Conservation (phyloP, 2,888 invertebrate species). For the Liodrosophila aerea region DNA sequence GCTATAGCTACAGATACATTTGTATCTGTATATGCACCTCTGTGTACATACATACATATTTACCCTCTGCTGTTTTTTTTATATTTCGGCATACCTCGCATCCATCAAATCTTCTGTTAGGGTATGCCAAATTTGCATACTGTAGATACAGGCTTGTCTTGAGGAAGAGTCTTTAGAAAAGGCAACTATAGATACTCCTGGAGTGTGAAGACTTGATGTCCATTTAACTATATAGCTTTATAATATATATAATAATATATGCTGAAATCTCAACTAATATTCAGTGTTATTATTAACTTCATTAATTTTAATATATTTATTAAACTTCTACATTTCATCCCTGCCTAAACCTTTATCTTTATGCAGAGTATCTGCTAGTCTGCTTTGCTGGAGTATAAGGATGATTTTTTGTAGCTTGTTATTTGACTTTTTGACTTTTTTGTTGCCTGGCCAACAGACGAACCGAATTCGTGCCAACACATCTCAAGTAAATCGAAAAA, state of each 20-base stretch:
- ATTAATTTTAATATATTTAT: not conserved
- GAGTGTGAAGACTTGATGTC: no score
- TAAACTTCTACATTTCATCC: not conserved
- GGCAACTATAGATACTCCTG: no score
- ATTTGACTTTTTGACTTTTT: constrained; percentile 64
- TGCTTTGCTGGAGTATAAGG: not conserved
- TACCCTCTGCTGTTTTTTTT: constrained; percentile 22
- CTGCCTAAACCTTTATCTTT: no score
- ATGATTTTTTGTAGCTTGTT: constrained; percentile 59
- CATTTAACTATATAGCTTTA: no score
- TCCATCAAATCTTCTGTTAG: no score
- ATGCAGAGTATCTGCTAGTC: not conserved
- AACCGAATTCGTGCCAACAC: constrained; percentile 37
- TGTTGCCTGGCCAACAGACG: constrained; percentile 52
- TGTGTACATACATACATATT: constrained; percentile 38
- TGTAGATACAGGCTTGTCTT: no score
- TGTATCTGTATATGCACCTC: constrained; percentile 34
- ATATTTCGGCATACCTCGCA: constrained; percentile 9
- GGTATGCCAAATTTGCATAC: not conserved
- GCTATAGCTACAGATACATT: not conserved
- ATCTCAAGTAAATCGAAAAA: constrained; percentile 27
- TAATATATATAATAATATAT: no score
- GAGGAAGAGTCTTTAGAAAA: no score
- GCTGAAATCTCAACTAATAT: no score
- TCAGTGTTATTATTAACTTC: no score